Evolutionary conservation across 2,113 vertebrate species (phyloP), one percentile per base, ranked within the genome.

Genomic region (Vidua chalybeata): DNA sequence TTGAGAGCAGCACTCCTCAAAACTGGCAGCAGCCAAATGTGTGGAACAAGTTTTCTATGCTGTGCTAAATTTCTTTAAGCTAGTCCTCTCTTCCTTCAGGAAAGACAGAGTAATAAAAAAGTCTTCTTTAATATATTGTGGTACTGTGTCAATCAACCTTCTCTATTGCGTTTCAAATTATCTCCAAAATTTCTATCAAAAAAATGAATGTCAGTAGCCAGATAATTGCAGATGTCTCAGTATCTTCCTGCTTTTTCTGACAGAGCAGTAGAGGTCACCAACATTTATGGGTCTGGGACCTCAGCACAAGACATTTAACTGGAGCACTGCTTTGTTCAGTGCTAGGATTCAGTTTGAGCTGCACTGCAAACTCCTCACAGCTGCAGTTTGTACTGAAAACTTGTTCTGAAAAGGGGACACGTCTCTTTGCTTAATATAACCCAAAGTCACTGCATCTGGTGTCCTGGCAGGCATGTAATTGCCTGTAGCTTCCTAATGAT

Each of bases 401-500:
- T 94, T 90, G 55, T 39, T 78, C 72, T 76, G 46, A 96, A 95
- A 92, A 90, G 73, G 45, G 83, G 87, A 95, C 87, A 66, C 3
- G 27, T 91, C 71, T 72, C 75, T 81, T 28, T 91, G 94, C 91
- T 95, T 93, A 95, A 90, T 84, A 67, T 89, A 95, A 92, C 76
- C 59, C 90, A 93, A 79, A 96, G 92, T 95, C 91, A 95, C 86
- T 91, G 90, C 81, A 81, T 81, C 54, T 27, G 80, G 58, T 84
- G 78, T 86, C 94, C 90, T 91, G 87, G 86, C 83, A 81, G 41
- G 49, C 72, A 22, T 94, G 79, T 75, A 87, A 92, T 88, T 94
- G 92, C 87, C 88, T 93, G 91, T 87, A 69, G 94, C 87, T 95
- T 93, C 66, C 91, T 89, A 69, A 85, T 66, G 85, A 81, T 84